phyloP scores from a whole-genome alignment of 2,888 invertebrate genomes.

The Dorcus parallelipipedus region DNA sequence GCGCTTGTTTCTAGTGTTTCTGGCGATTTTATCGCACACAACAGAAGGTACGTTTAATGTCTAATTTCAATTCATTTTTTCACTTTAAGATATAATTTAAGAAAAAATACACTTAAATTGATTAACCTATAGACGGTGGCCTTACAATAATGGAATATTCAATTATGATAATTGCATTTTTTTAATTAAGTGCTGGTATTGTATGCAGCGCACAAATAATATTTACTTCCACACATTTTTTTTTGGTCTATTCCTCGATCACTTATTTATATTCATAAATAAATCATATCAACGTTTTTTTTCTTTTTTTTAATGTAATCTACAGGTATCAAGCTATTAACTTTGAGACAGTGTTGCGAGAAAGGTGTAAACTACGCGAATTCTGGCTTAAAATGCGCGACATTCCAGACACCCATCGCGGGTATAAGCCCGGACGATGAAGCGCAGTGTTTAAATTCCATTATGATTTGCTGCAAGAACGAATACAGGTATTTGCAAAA shows the following conservation, averaged over 20 bases:
- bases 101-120: slow-evolving; percentile 15
- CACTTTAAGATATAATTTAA: not conserved
- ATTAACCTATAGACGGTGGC: slow-evolving; percentile 24
- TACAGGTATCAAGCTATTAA: slow-evolving; percentile 37
- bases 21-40: slow-evolving; percentile 1
- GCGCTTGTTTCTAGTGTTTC: slow-evolving; percentile 6
- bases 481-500: slow-evolving; percentile 47
- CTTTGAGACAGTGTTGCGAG: slow-evolving; percentile 42
- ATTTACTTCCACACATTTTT: not conserved
- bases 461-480: slow-evolving; percentile 62
- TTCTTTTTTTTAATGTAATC: slow-evolving; percentile 4
- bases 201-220: not conserved
- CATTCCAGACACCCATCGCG: slow-evolving; percentile 47
- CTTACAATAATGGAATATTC: slow-evolving; percentile 32
- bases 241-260: not conserved
- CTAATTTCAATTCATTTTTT: not conserved
- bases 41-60: slow-evolving; percentile 5
- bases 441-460: slow-evolving; percentile 59
- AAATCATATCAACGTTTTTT: not conserved
- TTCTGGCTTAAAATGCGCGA: slow-evolving; percentile 37
- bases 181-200: not conserved
- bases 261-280: not conserved
- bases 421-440: slow-evolving; percentile 58
- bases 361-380: slow-evolving; percentile 43
- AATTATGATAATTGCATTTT: slow-evolving; percentile 25